These are phyloP conservation scores for Sussaba pulchella DNA, from an alignment of 2,888 invertebrate genomes.

Conservation along the genomic window DNA sequence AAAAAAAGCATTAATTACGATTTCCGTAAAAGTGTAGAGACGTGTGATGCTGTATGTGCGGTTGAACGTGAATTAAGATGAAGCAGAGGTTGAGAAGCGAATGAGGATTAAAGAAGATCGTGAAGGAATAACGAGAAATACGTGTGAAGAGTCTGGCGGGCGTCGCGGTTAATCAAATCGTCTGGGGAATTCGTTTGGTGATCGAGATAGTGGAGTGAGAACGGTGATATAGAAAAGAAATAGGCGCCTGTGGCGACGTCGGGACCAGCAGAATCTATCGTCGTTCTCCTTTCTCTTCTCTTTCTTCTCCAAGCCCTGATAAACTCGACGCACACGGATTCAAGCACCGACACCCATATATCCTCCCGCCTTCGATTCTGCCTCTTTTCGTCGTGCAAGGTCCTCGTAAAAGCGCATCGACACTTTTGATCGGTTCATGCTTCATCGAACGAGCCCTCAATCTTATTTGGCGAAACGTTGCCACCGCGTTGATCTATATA, in stretches of 20 bases:
- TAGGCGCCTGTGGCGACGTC: conserved; percentile 52
- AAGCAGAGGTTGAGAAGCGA: neutral
- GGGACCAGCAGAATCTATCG: conserved; percentile 46
- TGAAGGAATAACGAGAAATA: conserved; percentile 31
- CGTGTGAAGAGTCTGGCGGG: conserved; percentile 40
- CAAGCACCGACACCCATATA: conserved; percentile 7
- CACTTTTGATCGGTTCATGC: conserved; percentile 62
- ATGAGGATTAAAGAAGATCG: neutral
- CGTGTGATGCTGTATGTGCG: neutral
- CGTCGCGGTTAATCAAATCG: conserved; percentile 55
- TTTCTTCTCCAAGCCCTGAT: conserved; percentile 14
- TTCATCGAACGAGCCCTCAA: conserved; percentile 56
- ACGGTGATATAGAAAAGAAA: neutral
- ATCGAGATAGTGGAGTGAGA: conserved; percentile 44
- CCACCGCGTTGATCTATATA: conserved; percentile 30
- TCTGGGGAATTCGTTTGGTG: conserved; percentile 56
- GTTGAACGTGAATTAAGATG: too few relatives aligned
- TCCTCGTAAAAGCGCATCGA: conserved; percentile 30
- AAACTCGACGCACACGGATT: conserved; percentile 13
- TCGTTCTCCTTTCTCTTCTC: conserved; percentile 23
- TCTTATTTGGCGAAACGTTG: conserved; percentile 47
- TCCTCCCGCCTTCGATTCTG: conserved; percentile 36
- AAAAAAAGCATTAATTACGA: neutral
- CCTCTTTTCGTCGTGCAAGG: conserved; percentile 22
- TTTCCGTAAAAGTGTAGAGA: neutral